Percentiles rank a stretch among this genome's conserved stretches.
phyloP scores from a whole-genome alignment of 2,113 vertebrate genomes.

The Tetraodon nigroviridis region DNA sequence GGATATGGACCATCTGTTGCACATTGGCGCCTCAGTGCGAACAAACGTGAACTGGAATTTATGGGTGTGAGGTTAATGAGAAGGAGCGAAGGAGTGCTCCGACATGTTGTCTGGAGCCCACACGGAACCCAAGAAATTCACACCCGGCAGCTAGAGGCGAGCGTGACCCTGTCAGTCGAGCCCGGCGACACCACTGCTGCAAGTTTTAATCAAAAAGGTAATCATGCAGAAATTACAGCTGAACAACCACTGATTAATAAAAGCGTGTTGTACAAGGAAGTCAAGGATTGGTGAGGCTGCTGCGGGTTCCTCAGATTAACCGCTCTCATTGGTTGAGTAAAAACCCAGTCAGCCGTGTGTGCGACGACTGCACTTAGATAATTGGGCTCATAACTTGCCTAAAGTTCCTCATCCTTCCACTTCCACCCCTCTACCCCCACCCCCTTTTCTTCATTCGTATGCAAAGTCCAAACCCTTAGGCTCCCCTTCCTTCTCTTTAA shows the following conservation, averaged over 20 bases:
- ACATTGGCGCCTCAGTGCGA: too few relatives aligned
- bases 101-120: slow-evolving; percentile 18
- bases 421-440: too few relatives aligned
- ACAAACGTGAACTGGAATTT: neutral
- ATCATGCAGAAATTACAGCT: slow-evolving; percentile 66
- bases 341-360: slow-evolving; percentile 56
- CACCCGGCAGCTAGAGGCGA: too few relatives aligned
- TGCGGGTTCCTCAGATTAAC: slow-evolving; percentile 58
- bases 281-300: slow-evolving; percentile 60
- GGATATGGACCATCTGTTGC: slow-evolving; percentile 20
- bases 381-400: slow-evolving; percentile 71
- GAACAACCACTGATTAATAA: slow-evolving; percentile 66
- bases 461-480: slow-evolving; percentile 72
- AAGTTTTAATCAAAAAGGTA: slow-evolving; percentile 63
- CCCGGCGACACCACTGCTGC: slow-evolving; percentile 33
- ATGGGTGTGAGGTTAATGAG: neutral
- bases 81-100: slow-evolving; percentile 15
- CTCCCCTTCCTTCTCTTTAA: slow-evolving; percentile 71
- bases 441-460: slow-evolving; percentile 69
- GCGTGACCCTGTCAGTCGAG: slow-evolving; percentile 37
- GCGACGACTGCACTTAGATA: slow-evolving; percentile 67
- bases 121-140: neutral
- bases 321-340: slow-evolving; percentile 65
- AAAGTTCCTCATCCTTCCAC: slow-evolving; percentile 52
- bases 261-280: slow-evolving; percentile 67